A percentile compares a stretch with the other conserved stretches of the same genome.
These are phyloP conservation scores for Clarias gariepinus DNA, from an alignment of 2,113 vertebrate genomes.

Conservation along the genomic window DNA sequence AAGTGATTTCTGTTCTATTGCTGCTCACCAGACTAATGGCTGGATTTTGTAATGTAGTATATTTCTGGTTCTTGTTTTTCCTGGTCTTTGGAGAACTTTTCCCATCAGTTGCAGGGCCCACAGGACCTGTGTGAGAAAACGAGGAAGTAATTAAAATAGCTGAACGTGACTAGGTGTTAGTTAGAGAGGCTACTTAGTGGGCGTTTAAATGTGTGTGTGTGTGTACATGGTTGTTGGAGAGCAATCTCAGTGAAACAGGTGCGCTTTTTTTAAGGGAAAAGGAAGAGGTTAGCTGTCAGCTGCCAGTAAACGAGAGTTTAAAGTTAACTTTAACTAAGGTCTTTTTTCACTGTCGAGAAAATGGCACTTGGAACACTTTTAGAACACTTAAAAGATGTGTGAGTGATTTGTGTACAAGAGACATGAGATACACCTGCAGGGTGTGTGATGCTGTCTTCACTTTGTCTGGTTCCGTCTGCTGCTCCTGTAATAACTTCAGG, in stretches of 20 bases:
- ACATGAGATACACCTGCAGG: too few relatives aligned
- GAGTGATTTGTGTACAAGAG: too few relatives aligned
- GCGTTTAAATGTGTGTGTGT: neutral
- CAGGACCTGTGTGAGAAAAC: slow-evolving; percentile 22
- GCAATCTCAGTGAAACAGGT: slow-evolving; percentile 51
- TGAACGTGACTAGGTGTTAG: slow-evolving; percentile 59
- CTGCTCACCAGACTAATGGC: slow-evolving; percentile 35
- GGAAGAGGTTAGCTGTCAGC: slow-evolving; percentile 42
- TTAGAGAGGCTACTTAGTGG: slow-evolving; percentile 57
- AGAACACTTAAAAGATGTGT: too few relatives aligned
- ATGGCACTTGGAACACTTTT: too few relatives aligned
- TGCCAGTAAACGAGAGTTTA: neutral
- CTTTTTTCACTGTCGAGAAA: neutral
- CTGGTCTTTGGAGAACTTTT: slow-evolving; percentile 2
- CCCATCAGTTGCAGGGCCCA: slow-evolving; percentile 1
- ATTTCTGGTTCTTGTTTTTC: slow-evolving; percentile 3
- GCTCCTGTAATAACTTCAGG: too few relatives aligned
- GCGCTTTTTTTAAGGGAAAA: slow-evolving; percentile 33
- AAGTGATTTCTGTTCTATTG: slow-evolving; percentile 62
- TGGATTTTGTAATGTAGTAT: slow-evolving; percentile 31
- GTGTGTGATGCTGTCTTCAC: too few relatives aligned
- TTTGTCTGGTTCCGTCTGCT: too few relatives aligned
- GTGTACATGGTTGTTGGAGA: slow-evolving; percentile 44
- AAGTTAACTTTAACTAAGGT: neutral
- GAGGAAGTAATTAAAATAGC: slow-evolving; percentile 61